Conservation (phyloP, 2,888 invertebrate species). For the Philopedon plagiatum region DNA sequence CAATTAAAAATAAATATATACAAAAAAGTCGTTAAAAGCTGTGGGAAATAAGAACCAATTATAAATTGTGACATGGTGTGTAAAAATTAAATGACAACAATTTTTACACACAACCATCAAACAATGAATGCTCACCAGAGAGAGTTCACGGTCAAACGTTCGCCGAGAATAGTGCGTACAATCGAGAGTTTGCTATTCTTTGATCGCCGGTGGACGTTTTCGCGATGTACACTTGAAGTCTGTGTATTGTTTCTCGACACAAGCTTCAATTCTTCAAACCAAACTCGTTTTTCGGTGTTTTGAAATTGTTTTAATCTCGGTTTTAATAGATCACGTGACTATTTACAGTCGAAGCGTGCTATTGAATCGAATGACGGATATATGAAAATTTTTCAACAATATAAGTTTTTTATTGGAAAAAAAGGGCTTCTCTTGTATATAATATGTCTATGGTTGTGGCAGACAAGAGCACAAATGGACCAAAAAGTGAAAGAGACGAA, state of each 20-base stretch:
- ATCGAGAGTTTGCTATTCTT: slow-evolving; percentile 19
- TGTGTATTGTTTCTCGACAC: background rate
- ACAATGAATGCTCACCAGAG: slow-evolving; percentile 52
- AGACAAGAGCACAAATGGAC: no score
- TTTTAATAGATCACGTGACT: no score
- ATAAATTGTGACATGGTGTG: slow-evolving; percentile 24
- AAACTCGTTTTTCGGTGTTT: no score
- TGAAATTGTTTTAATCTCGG: no score
- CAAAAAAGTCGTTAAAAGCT: slow-evolving; percentile 10
- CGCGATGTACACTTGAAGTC: background rate
- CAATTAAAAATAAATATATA: slow-evolving; percentile 13
- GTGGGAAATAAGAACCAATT: slow-evolving; percentile 37
- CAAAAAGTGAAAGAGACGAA: no score
- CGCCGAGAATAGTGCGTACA: slow-evolving; percentile 7
- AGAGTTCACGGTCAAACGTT: slow-evolving; percentile 54
- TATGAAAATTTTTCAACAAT: no score
- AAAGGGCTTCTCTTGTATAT: no score
- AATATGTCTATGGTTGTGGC: no score
- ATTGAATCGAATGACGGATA: no score
- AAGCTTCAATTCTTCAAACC: no score
- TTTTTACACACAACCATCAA: slow-evolving; percentile 52
- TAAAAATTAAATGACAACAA: slow-evolving; percentile 53
- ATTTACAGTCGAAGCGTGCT: no score
- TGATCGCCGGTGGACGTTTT: slow-evolving; percentile 2
- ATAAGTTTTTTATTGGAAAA: no score